Percentiles rank a stretch among this genome's conserved stretches.
phyloP scores from a whole-genome alignment of 2,113 vertebrate species.

The Passer montanus region DNA sequence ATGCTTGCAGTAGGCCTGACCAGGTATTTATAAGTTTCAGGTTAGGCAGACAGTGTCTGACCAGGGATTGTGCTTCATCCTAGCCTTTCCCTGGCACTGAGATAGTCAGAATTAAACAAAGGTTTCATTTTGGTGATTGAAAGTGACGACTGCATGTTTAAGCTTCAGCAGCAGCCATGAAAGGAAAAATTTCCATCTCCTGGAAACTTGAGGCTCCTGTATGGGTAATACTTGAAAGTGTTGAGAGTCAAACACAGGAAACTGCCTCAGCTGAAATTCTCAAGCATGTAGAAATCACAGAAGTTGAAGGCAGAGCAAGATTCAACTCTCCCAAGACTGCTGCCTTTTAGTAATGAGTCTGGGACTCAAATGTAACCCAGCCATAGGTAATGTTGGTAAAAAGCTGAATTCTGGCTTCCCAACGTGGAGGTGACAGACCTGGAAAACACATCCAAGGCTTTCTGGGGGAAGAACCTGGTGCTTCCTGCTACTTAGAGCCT shows the following conservation, averaged over 20 bases:
- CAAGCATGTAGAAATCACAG: background rate
- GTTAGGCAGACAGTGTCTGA: background rate
- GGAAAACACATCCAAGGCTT: rapidly evolving
- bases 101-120: background rate
- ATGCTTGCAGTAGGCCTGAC: background rate
- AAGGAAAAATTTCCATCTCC: background rate
- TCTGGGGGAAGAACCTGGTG: background rate
- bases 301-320: background rate
- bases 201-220: background rate
- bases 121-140: background rate
- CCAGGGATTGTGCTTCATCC: background rate
- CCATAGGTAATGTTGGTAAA: background rate
- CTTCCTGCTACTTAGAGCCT: background rate
- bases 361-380: background rate
- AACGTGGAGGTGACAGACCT: background rate
- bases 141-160: background rate
- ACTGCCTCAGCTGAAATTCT: background rate
- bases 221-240: background rate
- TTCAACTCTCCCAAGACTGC: background rate
- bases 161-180: background rate
- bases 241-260: background rate
- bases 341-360: background rate
- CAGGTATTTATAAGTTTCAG: background rate
- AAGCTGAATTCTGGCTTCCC: background rate
- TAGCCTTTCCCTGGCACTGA: background rate